Evolutionary conservation across 1,140 invertebrate species (phyloP), one percentile per base, ranked within the genome.

Genomic region (Drosophila seguyi): DNA sequence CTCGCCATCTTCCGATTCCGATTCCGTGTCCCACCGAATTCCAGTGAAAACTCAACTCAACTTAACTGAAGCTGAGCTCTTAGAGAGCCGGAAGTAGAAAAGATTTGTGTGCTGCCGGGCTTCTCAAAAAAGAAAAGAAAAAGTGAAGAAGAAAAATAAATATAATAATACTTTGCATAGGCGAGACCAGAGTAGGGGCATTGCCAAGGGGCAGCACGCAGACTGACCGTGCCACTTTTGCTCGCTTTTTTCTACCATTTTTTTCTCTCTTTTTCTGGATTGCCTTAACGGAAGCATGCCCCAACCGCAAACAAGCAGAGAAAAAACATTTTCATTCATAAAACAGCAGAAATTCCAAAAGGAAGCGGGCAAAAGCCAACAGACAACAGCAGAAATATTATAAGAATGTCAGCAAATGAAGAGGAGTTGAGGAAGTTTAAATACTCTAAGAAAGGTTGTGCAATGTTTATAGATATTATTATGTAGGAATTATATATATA

Each of bases 321-420:
- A 74, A 71, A 57, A 72, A 78, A 66, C 65, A 67, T 84, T 88
- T 88, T 88, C 84, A 88, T 88, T 88, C 84, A 88, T 88, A 88
- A 88, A 88, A 90, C 81, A 74, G 85, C 73, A 88, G 82, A 90
- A 90, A 88, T 90, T 82, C 84, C 80, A 88, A 88, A 88, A 88
- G 84, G 85, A 88, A 88, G 80, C 84, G 82, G 75, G 75, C 79
- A 76, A 82, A 76, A 73, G 80, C 34, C 69, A 73, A 38, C 74
- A 66, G 48, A 79, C 62, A 67, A 75, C 78, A 88, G 65, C 36
- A 68, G 31, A 58, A 50, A 69, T 71, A 55, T 78, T 78, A 61
- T 52, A 78, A 57, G 39, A 62, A 74, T 74, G 68, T 62, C 59
- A 44, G 61, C 22, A 8, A 11, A 14, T 10, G 0, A 3, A 4